Evolutionary conservation across 2,113 vertebrate genomes (phyloP), one percentile per base, ranked within the genome.

Genomic region (Cacatua alba): DNA sequence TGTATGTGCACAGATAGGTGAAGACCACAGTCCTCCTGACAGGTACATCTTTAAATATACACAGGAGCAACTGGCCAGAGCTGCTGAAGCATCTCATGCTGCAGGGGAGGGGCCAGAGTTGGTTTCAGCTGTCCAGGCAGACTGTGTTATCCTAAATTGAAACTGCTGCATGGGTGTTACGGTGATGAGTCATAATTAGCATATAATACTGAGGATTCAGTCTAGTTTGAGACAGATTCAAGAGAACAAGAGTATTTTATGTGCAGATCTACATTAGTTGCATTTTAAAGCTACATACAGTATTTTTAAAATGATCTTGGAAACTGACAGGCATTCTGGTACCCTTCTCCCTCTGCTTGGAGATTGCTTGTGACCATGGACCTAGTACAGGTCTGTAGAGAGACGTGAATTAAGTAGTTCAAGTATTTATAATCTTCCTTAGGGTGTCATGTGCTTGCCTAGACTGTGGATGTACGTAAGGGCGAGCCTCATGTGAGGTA

Each of bases 401-500:
- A 85, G 60, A 59, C 6, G 6, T 5, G 18, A 59, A 90, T 52
- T 72, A 62, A 37, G 24, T 26, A 60, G 51, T 55, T 37, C 17
- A 44, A 52, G 3, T 19, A 28, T 69, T 71, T 78, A 11, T 86
- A 20, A 44, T 75, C 52, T 90, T 82, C 20, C 21, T 79, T 6
- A 49, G 43, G 12, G 28, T 82, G 20, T 68, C 3, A 1, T 21
- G 29, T 17, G 18, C 35, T 84, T 37, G 21, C 6, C 21, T 67
- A 28, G 12, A 28, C n/a, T 43, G 21, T 59, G 18, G 39, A 24
- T 10, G 9, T 17, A 8, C 0, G 0, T 19, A 24, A n/a, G 17
- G 48, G 26, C 3, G 39, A 57, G 10, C 18, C 41, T 75, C 0
- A 0, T 31, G 7, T 55, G 29, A 69, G 10, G 52, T 17, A 48